Base-by-base conservation (phyloP, 92 coral and sea anemone species). In the Meandrina meandrites region DNA sequence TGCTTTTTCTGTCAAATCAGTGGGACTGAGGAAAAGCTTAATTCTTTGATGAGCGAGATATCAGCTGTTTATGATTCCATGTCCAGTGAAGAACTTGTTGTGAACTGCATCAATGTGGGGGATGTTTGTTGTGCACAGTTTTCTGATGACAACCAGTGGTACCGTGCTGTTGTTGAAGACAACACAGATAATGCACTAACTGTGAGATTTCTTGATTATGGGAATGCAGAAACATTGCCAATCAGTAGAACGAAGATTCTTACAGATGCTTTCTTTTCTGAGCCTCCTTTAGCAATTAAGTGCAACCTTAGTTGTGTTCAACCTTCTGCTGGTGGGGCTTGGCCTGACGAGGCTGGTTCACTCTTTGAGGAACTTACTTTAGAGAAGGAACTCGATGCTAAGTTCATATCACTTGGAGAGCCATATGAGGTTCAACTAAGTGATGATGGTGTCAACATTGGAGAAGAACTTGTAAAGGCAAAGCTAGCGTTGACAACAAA, bases 191-290 rank as follows among this genome's bases (percentile, higher is more conserved):
- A 82, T 17, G 79, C 77, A 15, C 88, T 90, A 3, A 84, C 87
- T 12, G 92, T 96, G 35, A 88, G 93, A 21, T 96, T 95, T 74
- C 89, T 96, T 79, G 99, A 96, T 78, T 96, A 96, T 83, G 99
- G 99, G 10, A 96, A 95, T 76, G 80, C 86, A 9, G 99, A 96
- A 74, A 92, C 81, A 13, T 75, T 93, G 66, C 86, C 76, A 18
- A 40, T 88, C 13, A 70, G 80, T 62, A 79, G 76, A 19, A 78
- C 88, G 5, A 92, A 90, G 71, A 74, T 50, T 40, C 90, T 94
- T 50, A 77, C 36, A 31, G 88, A 80, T 21, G 88, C 79, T 7
- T 90, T 93, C 85, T 75, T 87, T 1, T 31, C 68, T 24, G 82
- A 91, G 56, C 95, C 98, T 27, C 88, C 92, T 2, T 91, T 95